Conservation (phyloP, 35 echinoderm and acorn worm species). For the Apostichopus japonicus region DNA sequence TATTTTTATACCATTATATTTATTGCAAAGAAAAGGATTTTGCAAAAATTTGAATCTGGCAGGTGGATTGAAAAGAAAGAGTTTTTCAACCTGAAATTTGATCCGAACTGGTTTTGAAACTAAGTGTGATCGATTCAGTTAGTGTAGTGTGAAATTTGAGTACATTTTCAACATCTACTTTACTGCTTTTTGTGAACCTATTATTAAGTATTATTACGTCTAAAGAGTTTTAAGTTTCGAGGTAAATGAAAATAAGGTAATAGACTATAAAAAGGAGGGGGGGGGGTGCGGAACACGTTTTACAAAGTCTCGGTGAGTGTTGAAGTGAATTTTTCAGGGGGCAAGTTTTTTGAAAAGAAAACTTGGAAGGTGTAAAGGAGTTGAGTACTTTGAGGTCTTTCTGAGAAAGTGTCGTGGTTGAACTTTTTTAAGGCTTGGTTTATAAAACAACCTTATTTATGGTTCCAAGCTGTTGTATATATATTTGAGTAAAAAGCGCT, state of each 20-base stretch:
- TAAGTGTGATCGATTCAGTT: no score
- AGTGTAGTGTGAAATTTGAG: slow-evolving; percentile 29
- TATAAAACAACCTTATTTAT: slow-evolving; percentile 4
- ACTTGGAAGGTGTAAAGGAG: slow-evolving; percentile 18
- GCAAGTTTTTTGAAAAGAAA: background rate
- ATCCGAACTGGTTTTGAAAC: no score
- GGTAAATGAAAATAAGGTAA: no score
- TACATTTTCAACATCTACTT: slow-evolving; percentile 13
- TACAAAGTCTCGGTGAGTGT: background rate
- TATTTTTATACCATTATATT: no score
- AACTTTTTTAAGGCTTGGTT: slow-evolving; percentile 31
- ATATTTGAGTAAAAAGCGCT: slow-evolving; percentile 24
- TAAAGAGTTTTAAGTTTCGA: no score
- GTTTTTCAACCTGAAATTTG: no score
- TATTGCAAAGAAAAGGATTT: no score
- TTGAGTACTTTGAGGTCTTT: slow-evolving; percentile 54
- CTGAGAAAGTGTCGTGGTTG: slow-evolving; percentile 58
- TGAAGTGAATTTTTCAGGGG: slow-evolving; percentile 17
- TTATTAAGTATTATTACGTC: background rate
- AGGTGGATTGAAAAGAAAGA: no score
- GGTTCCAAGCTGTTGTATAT: slow-evolving; percentile 22
- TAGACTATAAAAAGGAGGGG: no score
- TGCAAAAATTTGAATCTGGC: no score
- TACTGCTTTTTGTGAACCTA: background rate
- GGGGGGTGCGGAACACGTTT: no score